phyloP scores from a whole-genome alignment of 2,113 vertebrate species.

The Pyxicephalus adspersus region DNA sequence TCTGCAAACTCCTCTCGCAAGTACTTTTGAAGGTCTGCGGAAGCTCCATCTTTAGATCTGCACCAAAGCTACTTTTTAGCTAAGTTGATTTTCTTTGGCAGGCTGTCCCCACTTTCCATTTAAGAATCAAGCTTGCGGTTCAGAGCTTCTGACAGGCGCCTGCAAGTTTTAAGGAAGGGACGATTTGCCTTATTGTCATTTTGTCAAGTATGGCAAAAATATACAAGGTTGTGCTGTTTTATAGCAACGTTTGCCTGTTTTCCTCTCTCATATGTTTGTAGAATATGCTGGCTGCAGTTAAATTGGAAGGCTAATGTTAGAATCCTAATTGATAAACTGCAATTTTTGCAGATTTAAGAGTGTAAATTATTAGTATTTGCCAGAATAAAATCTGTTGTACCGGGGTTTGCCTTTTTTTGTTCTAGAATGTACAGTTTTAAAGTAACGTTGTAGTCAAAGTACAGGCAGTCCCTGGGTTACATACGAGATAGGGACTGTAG shows the following conservation, averaged over 20 bases:
- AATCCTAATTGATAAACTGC: too few relatives aligned
- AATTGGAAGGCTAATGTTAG: too few relatives aligned
- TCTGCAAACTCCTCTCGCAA: neutral
- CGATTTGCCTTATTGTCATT: neutral
- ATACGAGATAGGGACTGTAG: too few relatives aligned
- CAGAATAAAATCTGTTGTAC: too few relatives aligned
- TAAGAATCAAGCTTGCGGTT: neutral
- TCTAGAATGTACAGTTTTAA: too few relatives aligned
- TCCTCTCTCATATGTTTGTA: neutral
- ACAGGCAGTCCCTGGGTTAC: too few relatives aligned
- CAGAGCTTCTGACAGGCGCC: constrained; percentile 3
- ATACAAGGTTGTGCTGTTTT: neutral
- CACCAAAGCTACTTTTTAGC: neutral
- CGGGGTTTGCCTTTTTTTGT: too few relatives aligned
- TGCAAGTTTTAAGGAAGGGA: neutral
- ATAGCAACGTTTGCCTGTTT: neutral
- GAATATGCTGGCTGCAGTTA: too few relatives aligned
- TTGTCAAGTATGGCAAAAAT: neutral
- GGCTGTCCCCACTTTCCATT: constrained; percentile 4
- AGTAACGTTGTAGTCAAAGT: too few relatives aligned
- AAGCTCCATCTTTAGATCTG: neutral
- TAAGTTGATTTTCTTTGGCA: constrained; percentile 21
- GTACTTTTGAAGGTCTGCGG: constrained; percentile 10
- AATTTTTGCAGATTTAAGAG: too few relatives aligned
- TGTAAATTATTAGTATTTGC: too few relatives aligned